A percentile compares a stretch with the other conserved stretches of the same genome.
Conservation (phyloP, 2,797 vertebrate genomes). For the Coluber constrictor region DNA sequence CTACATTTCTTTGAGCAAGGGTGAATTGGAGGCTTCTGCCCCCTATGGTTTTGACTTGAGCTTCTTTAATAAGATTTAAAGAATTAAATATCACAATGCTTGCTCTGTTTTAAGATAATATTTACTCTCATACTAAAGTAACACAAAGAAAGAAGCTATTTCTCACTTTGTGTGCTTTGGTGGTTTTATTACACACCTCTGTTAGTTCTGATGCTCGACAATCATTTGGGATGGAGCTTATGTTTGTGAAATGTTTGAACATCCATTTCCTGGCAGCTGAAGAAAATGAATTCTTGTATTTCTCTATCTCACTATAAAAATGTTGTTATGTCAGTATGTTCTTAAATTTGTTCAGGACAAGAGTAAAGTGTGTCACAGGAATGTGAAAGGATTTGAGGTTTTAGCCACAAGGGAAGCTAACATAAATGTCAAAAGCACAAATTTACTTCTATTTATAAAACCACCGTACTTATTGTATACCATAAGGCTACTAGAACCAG, state of each 20-base stretch:
- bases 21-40: neutral
- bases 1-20: neutral
- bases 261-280: neutral
- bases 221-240: constrained; percentile 3
- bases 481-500: neutral
- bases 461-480: neutral
- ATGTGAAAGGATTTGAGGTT: neutral
- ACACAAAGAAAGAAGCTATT: neutral
- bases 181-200: neutral
- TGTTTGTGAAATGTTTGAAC: neutral
- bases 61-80: neutral
- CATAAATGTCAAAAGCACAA: constrained; percentile 22
- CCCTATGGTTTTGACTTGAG: neutral
- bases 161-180: neutral
- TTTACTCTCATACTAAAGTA: neutral
- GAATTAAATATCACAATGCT: neutral
- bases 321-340: neutral
- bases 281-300: neutral
- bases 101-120: neutral
- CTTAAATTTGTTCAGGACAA: neutral
- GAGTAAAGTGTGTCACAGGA: neutral
- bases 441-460: neutral
- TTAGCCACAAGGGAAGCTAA: neutral
- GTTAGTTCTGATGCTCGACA: constrained; percentile 19
- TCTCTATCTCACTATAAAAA: neutral